These are phyloP conservation scores for Brenthis hecate DNA, from an alignment of 2,888 invertebrate genomes.

Conservation along the genomic window DNA sequence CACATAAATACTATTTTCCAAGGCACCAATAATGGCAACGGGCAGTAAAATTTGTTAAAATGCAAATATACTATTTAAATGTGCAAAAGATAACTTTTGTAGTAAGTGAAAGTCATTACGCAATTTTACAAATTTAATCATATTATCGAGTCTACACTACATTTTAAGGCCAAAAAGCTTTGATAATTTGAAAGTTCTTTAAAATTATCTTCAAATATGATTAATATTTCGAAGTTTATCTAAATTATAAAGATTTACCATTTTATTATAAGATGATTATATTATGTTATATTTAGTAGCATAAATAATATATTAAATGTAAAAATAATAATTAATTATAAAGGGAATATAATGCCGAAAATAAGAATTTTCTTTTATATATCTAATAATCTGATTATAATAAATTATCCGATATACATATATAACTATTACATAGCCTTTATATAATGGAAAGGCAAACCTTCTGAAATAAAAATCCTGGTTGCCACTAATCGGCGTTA, in stretches of 20 bases:
- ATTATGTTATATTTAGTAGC: too few relatives aligned
- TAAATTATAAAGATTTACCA: too few relatives aligned
- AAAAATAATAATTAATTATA: too few relatives aligned
- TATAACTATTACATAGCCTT: conserved; percentile 1
- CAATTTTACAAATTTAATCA: conserved; percentile 67
- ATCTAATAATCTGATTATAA: not conserved
- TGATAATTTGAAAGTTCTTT: too few relatives aligned
- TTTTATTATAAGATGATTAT: too few relatives aligned
- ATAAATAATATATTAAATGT: too few relatives aligned
- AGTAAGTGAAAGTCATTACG: conserved; percentile 79
- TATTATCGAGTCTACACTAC: not conserved
- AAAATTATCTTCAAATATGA: too few relatives aligned
- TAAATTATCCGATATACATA: not conserved
- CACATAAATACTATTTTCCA: conserved; percentile 58
- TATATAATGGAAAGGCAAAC: conserved; percentile 24
- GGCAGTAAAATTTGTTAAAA: conserved; percentile 59
- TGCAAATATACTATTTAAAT: conserved; percentile 69
- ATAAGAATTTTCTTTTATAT: not conserved
- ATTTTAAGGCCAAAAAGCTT: too few relatives aligned
- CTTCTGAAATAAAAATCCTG: conserved; percentile 28
- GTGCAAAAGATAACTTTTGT: conserved; percentile 65
- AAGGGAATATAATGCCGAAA: not conserved
- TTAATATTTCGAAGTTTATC: too few relatives aligned
- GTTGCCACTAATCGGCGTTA: conserved; percentile 18
- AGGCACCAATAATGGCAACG: conserved; percentile 43